Percentiles rank a stretch among this genome's conserved stretches.
phyloP scores from a whole-genome alignment of 2,113 vertebrate species.

The Heloderma charlesbogerti region DNA sequence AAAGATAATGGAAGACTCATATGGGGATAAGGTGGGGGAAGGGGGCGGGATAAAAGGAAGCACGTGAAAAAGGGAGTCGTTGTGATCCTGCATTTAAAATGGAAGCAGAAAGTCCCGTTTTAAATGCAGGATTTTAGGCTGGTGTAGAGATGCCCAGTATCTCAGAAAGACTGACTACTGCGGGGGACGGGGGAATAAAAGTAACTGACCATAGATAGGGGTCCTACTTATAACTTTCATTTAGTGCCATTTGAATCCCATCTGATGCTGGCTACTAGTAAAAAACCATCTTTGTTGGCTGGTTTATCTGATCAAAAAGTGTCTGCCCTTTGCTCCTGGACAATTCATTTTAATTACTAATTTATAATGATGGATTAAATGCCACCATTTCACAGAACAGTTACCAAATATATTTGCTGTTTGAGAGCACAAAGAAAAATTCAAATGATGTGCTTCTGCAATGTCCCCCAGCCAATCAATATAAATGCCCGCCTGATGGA shows the following conservation, averaged over 20 bases:
- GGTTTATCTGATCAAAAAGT: neutral
- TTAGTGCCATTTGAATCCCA: neutral
- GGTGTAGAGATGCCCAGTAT: too few relatives aligned
- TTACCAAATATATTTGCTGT: neutral
- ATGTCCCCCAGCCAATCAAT: neutral
- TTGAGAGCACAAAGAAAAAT: neutral
- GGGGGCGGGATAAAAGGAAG: too few relatives aligned
- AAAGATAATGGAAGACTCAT: too few relatives aligned
- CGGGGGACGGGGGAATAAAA: neutral
- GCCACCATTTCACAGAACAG: neutral
- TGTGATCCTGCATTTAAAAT: too few relatives aligned
- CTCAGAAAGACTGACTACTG: neutral
- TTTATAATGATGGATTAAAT: neutral
- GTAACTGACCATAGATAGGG: neutral
- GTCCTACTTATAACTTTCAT: neutral
- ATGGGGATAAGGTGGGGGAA: too few relatives aligned
- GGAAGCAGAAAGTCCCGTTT: too few relatives aligned
- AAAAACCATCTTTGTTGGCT: neutral
- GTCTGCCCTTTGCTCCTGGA: neutral
- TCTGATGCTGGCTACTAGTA: neutral
- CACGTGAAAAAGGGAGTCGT: too few relatives aligned
- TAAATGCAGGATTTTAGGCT: too few relatives aligned
- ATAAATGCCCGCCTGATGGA: neutral
- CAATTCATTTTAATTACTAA: neutral
- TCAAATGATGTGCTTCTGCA: neutral